These are phyloP conservation scores for Trialeurodes vaporariorum DNA, from an alignment of 1,140 invertebrate species.

Conservation along the genomic window DNA sequence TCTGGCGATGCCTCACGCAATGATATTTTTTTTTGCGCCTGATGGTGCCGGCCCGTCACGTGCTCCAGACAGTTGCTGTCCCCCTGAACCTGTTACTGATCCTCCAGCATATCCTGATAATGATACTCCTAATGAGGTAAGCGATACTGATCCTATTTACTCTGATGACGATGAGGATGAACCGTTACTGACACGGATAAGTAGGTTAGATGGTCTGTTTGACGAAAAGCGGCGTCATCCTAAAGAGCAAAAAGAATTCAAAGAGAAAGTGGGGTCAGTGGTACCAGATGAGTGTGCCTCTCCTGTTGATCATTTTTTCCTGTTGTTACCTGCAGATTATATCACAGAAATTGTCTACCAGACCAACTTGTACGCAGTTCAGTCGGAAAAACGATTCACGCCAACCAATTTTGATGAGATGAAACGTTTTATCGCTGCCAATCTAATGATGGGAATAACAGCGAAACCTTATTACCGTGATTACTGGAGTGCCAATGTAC, in stretches of 20 bases:
- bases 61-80: too few species aligned
- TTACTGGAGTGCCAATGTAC: slow-evolving; percentile 3
- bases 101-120: too few species aligned
- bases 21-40: too few species aligned
- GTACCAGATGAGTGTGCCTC: neutral
- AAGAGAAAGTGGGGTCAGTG: neutral
- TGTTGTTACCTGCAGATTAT: too few species aligned
- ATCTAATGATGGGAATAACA: slow-evolving; percentile 6
- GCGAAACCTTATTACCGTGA: neutral
- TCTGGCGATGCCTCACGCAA: too few species aligned
- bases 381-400: neutral
- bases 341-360: neutral
- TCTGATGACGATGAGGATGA: too few species aligned
- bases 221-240: neutral
- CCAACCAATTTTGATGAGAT: neutral
- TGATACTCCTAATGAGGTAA: too few species aligned
- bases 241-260: slow-evolving; percentile 1
- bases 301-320: neutral
- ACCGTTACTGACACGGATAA: too few species aligned
- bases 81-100: too few species aligned
- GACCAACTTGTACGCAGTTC: slow-evolving; percentile 1
- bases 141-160: too few species aligned
- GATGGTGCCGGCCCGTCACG: too few species aligned
- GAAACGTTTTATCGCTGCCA: slow-evolving; percentile 4
- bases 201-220: too few species aligned